Percentiles rank a stretch among this genome's conserved stretches.
Conservation (phyloP, 2,888 invertebrate species). For the Notodonta ziczac region DNA sequence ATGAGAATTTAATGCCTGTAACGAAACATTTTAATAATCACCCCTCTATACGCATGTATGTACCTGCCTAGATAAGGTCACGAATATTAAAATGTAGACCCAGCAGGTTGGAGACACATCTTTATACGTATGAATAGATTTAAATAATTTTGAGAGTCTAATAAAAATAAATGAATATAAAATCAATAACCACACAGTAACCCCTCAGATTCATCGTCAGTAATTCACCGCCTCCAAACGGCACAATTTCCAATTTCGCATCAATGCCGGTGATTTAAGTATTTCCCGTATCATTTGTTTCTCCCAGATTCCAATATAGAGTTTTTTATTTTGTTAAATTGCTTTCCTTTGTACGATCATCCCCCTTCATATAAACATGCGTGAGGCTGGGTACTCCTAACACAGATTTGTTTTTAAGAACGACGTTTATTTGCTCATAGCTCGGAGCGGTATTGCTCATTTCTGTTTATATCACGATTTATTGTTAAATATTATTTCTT, state of each 20-base stretch:
- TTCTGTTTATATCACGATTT: slow-evolving; percentile 29
- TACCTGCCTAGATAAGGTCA: no score
- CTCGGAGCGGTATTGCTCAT: slow-evolving; percentile 74
- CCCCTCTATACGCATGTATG: no score
- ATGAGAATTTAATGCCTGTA: no score
- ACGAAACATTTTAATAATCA: no score
- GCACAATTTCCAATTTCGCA: slow-evolving; percentile 69
- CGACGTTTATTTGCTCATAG: slow-evolving; percentile 78
- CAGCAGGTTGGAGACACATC: no score
- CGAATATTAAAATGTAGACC: no score
- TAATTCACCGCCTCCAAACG: slow-evolving; percentile 50
- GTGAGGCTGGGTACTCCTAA: slow-evolving; percentile 59
- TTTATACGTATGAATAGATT: no score
- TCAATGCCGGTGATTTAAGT: slow-evolving; percentile 80
- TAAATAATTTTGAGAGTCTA: no score
- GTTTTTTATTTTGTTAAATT: slow-evolving; percentile 82
- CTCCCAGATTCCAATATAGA: slow-evolving; percentile 67
- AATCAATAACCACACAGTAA: slow-evolving; percentile 8
- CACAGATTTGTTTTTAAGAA: slow-evolving; percentile 80
- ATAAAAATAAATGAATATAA: slow-evolving; percentile 3
- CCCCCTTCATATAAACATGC: slow-evolving; percentile 72
- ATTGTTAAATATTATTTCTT: slow-evolving; percentile 8
- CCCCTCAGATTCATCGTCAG: slow-evolving; percentile 35
- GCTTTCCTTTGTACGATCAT: slow-evolving; percentile 75
- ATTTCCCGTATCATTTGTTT: slow-evolving; percentile 82